Evolutionary conservation across 2,888 invertebrate species (phyloP).

Genomic region (Drosophila suboccidentalis): DNA sequence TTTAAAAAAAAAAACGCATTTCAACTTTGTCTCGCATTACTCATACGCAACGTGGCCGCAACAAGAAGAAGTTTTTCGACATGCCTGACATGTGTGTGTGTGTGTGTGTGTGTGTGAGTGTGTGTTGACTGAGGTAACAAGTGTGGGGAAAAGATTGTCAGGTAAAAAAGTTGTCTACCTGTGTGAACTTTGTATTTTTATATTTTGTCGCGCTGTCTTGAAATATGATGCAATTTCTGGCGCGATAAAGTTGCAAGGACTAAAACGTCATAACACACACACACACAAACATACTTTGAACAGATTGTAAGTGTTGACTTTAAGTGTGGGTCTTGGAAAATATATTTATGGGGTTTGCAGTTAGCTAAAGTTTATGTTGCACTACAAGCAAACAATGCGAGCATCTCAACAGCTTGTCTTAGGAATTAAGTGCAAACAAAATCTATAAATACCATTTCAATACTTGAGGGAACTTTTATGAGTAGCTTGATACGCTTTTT

Average conservation of each 20-base stretch:
- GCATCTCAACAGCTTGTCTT: slow-evolving; percentile 5
- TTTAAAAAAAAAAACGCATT: slow-evolving; percentile 30
- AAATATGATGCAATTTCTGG: slow-evolving; percentile 82
- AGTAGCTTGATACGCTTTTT: neutral
- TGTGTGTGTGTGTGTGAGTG: slow-evolving; percentile 3
- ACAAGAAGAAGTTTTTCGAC: slow-evolving; percentile 42
- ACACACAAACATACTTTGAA: slow-evolving; percentile 14
- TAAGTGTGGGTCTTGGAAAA: slow-evolving; percentile 30
- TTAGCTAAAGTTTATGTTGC: slow-evolving; percentile 48
- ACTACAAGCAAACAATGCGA: slow-evolving; percentile 24
- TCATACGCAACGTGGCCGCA: slow-evolving; percentile 69
- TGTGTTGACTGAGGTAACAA: slow-evolving; percentile 12
- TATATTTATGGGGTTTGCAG: slow-evolving; percentile 36
- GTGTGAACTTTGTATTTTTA: slow-evolving; percentile 59
- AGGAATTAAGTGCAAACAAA: slow-evolving; percentile 5
- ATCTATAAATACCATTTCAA: slow-evolving; percentile 5
- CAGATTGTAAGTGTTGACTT: slow-evolving; percentile 68
- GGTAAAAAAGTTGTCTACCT: slow-evolving; percentile 59
- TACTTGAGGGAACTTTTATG: neutral
- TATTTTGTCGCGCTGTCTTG: slow-evolving; percentile 72
- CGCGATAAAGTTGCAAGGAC: slow-evolving; percentile 76
- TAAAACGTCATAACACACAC: slow-evolving; percentile 56
- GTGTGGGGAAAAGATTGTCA: slow-evolving; percentile 21
- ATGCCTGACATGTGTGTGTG: slow-evolving; percentile 51
- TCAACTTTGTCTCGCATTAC: slow-evolving; percentile 67